Evolutionary conservation across 64 coral and sea anemone species (phyloP).

Genomic region (Catalaphyllia jardinei): DNA sequence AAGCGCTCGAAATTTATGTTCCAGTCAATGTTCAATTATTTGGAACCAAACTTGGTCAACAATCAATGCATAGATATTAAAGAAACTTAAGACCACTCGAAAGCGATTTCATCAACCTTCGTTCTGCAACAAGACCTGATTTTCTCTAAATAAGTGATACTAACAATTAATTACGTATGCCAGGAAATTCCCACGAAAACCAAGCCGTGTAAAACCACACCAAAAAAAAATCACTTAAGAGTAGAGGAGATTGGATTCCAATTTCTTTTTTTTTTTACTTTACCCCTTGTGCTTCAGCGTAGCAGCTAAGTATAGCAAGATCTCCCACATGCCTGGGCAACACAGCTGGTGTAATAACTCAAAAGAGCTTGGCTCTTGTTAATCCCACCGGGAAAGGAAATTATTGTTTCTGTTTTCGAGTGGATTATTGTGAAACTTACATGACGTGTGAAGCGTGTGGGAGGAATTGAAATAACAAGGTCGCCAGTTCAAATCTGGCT

Average conservation of each 20-base stretch:
- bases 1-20: not conserved
- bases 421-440: not conserved
- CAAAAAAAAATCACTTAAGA: not conserved
- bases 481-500: too few species aligned
- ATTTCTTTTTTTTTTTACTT: not conserved
- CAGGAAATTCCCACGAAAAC: not conserved
- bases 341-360: not conserved
- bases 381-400: not conserved
- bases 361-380: not conserved
- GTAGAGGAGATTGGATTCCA: not conserved
- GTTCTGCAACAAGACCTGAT: not conserved
- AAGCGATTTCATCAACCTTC: too few species aligned
- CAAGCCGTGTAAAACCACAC: not conserved
- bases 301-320: not conserved
- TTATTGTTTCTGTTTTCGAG: not conserved
- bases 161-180: not conserved
- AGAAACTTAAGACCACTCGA: not conserved
- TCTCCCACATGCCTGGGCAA: not conserved
- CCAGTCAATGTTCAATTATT: not conserved
- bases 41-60: not conserved
- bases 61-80: not conserved
- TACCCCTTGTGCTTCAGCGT: too few species aligned
- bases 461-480: too few species aligned
- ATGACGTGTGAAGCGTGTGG: not conserved
- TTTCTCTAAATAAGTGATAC: not conserved